Percentiles rank a stretch among this genome's conserved stretches.
phyloP scores from a whole-genome alignment of 1,140 invertebrate genomes.

The Drosophila nebulosa region DNA sequence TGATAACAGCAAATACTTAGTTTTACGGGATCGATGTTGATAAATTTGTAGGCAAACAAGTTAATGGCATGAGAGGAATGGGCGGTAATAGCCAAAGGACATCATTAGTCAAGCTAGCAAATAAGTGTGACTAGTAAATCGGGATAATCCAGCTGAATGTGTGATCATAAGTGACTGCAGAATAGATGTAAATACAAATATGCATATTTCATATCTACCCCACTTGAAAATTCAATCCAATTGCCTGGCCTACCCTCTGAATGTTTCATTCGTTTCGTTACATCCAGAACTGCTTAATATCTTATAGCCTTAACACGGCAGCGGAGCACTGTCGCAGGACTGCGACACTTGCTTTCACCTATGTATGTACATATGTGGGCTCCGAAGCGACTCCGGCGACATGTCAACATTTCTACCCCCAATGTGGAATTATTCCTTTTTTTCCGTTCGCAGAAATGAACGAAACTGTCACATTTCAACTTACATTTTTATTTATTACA shows the following conservation, averaged over 20 bases:
- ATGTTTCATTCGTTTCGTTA: not conserved
- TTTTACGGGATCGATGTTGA: slow-evolving; percentile 29
- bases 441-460: slow-evolving; percentile 28
- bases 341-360: slow-evolving; percentile 40
- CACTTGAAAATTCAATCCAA: not conserved
- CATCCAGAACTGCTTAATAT: slow-evolving; percentile 42
- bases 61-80: slow-evolving; percentile 26
- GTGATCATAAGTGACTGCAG: not conserved
- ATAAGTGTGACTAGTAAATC: not conserved
- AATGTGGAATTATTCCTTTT: not conserved
- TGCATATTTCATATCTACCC: not conserved
- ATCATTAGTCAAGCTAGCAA: slow-evolving; percentile 29
- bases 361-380: not conserved
- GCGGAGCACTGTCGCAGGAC: slow-evolving; percentile 12
- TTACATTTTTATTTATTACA: slow-evolving; percentile 78
- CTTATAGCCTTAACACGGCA: slow-evolving; percentile 26
- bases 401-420: slow-evolving; percentile 8
- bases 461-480: slow-evolving; percentile 76
- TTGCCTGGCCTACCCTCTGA: not conserved
- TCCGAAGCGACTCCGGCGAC: not conserved
- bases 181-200: not conserved
- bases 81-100: slow-evolving; percentile 22
- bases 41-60: slow-evolving; percentile 52
- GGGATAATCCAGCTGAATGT: not conserved
- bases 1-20: not conserved